Base-by-base conservation (phyloP, 2,113 vertebrate genomes). In the Loxodonta africana region DNA sequence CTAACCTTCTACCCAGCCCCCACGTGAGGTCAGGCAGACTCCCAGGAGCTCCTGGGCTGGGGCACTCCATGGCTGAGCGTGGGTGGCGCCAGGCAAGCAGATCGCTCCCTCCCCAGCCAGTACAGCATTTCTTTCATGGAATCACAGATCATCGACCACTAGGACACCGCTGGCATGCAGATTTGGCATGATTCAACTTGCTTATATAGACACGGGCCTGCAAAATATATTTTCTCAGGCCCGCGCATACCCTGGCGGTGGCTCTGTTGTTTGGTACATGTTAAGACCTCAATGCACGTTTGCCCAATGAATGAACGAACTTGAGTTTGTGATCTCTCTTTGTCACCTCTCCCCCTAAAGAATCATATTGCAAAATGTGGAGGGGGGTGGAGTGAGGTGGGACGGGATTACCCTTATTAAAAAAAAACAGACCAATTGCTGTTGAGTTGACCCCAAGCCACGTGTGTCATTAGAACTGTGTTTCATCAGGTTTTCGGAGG, bases 221-320 rank as follows among this genome's bases (percentile, higher is more conserved):
- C 25, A 41, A 9, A 60, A 84, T 57, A 5, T 37, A 1, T 28
- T 25, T 23, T 78, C 51, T 65, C 48, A 37, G 71, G 78, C 46
- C 33, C n/a, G 1, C 46, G 6, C 15, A 4, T 6, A 10, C 25
- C 15, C 8, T 0, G 10, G 37, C 74, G 23, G 18, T 1, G 0
- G 12, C 46, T 10, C n/a, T 14, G 18, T 37, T 23, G 46, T 4
- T 5, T 23, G 53, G 33, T 4, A 25, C 41, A 2, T 7, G 0
- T 6, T 9, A 6, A 7, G 33, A 62, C n/a, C 51, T 82, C 21
- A 37, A 6, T 21, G 17, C 14, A n/a, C 62, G 37, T 15, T 1
- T 63, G n/a, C 51, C 33, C 2, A 30, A 12, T 0, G 2, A 65
- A 30, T 1, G 5, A 11, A 21, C 5, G 73, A 48, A 57, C 21